Evolutionary conservation across 2,888 invertebrate species (phyloP).

Genomic region (Temnothorax rugatulus): DNA sequence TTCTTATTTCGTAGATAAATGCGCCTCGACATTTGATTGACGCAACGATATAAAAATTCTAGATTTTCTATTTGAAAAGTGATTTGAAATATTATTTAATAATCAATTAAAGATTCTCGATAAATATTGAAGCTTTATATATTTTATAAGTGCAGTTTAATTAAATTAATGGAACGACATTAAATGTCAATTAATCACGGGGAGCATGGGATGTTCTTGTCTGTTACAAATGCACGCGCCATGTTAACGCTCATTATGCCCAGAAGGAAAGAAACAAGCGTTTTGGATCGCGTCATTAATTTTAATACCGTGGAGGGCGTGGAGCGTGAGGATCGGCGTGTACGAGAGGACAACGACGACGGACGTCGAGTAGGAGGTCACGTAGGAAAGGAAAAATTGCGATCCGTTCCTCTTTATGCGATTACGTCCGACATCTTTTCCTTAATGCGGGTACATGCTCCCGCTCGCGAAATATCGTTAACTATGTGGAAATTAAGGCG

Average conservation of each 20-base stretch:
- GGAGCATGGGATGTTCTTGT: neutral
- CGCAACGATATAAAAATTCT: neutral
- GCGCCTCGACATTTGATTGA: neutral
- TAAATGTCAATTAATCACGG: slow-evolving; percentile 21
- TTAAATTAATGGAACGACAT: neutral
- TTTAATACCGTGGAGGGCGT: slow-evolving; percentile 57
- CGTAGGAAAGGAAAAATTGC: slow-evolving; percentile 44
- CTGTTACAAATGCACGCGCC: slow-evolving; percentile 9
- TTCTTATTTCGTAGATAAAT: neutral
- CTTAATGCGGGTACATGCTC: slow-evolving; percentile 8
- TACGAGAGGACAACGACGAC: slow-evolving; percentile 42
- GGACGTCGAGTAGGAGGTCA: slow-evolving; percentile 6
- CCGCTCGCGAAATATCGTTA: slow-evolving; percentile 32
- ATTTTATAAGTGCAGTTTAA: neutral
- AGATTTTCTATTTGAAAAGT: neutral
- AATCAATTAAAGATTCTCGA: slow-evolving; percentile 9
- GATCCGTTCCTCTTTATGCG: slow-evolving; percentile 47
- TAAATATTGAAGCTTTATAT: neutral
- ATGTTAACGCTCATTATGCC: slow-evolving; percentile 43
- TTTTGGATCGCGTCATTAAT: slow-evolving; percentile 58
- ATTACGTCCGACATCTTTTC: slow-evolving; percentile 35
- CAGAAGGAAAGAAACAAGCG: slow-evolving; percentile 35
- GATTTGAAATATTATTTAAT: neutral
- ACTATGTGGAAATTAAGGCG: slow-evolving; percentile 40
- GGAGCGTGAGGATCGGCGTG: slow-evolving; percentile 26